Evolutionary conservation across 2,113 vertebrate species (phyloP), one percentile per base, ranked within the genome.

Genomic region (Sinocyclocheilus anophthalmus): DNA sequence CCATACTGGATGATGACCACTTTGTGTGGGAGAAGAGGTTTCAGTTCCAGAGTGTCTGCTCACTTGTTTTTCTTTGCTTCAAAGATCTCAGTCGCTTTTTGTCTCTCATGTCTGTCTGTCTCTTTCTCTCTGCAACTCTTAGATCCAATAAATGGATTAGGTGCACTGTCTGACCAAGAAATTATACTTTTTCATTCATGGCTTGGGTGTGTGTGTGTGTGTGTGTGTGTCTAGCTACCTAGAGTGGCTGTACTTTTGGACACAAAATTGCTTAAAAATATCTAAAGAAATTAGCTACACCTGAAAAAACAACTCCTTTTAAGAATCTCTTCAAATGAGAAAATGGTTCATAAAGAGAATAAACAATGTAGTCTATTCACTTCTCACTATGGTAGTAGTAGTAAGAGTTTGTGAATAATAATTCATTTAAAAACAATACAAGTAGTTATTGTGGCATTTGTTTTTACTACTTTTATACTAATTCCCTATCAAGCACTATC

Each of bases 11-110:
- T 24, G 88, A 89, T 91, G 88, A 92, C 91, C 91, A 87, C 57
- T 65, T 77, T 86, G 88, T 77, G 89, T 93, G 90, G 90, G 92
- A 92, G 90, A 92, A 86, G 86, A 86, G 89, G 89, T 93, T 86
- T 93, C 89, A 92, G 88, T 69, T 79, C 39, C 89, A 86, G 88
- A 88, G 90, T 89, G 77, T 80, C 88, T 91, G 90, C 86, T 91
- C 92, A 48, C 63, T 30, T 90, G 89, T 88, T 88, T 92, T 88
- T 90, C 84, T 87, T 89, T 90, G 89, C 85, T 86, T 89, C 77
- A 89, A 90, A 89, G 87, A 86, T 57, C 63, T 79, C 9, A 3
- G 16, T 63, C 45, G 79, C 39, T 67, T 45, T 55, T 14, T 73
- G 26, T 33, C n/a, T 69, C 50, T 73, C 22, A 3, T 63, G 5